Evolutionary conservation across 2,797 vertebrate genomes (phyloP).

Genomic region (Zonotrichia albicollis): DNA sequence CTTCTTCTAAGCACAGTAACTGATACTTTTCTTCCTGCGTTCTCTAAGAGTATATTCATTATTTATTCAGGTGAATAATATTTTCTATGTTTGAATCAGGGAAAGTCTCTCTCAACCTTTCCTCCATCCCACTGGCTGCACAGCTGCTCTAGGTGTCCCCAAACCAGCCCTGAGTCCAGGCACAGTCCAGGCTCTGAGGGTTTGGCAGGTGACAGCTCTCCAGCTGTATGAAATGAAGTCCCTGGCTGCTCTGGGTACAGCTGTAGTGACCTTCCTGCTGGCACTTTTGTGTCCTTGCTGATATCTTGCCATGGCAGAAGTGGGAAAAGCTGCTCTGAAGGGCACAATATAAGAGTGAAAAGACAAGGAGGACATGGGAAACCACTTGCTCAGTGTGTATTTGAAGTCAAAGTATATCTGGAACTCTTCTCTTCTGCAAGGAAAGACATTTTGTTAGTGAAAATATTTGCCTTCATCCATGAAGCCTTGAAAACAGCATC

Average conservation of each 20-base stretch:
- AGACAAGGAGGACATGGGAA: not conserved
- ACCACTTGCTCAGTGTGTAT: not conserved
- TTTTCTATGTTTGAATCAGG: not conserved
- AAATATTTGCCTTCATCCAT: not conserved
- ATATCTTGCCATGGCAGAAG: not conserved
- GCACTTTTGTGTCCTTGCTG: not conserved
- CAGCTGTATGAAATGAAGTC: not conserved
- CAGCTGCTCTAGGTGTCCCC: not conserved
- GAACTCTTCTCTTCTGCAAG: not conserved
- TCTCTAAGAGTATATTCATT: not conserved
- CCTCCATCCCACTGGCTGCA: not conserved
- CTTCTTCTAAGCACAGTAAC: not conserved
- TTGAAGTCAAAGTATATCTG: not conserved
- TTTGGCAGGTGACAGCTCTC: not conserved
- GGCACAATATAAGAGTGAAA: not conserved
- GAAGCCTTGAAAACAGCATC: not conserved
- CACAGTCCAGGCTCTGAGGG: rapidly evolving
- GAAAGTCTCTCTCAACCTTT: not conserved
- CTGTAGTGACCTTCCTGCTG: not conserved
- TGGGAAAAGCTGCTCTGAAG: not conserved
- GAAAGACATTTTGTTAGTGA: not conserved
- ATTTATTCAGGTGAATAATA: not conserved
- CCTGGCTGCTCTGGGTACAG: not conserved
- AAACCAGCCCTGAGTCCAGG: not conserved
- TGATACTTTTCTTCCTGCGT: not conserved